phyloP scores from a whole-genome alignment of 2,888 invertebrate genomes.

The Tetragonisca angustula region DNA sequence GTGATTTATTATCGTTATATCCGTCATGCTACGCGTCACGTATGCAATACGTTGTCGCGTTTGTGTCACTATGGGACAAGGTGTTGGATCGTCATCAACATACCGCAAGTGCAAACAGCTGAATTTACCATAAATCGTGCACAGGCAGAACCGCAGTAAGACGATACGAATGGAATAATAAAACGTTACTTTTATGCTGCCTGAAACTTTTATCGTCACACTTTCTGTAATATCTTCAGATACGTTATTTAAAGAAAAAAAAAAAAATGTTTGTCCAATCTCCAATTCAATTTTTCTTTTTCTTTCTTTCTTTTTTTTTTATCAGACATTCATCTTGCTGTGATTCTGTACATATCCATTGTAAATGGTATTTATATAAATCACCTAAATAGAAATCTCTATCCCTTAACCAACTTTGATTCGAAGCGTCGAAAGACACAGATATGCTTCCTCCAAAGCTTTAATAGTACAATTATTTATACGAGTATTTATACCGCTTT shows the following conservation, averaged over 20 bases:
- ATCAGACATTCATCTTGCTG: constrained; percentile 1
- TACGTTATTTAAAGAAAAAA: not conserved
- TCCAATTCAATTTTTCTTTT: not conserved
- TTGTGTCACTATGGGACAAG: not conserved
- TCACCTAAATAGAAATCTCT: constrained; percentile 6
- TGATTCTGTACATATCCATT: not conserved
- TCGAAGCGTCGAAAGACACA: not conserved
- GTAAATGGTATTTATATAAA: constrained; percentile 20
- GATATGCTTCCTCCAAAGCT: constrained; percentile 40
- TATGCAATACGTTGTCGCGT: not conserved
- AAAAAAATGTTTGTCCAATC: too few species aligned
- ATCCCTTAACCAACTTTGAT: constrained; percentile 13
- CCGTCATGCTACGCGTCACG: not conserved
- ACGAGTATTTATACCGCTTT: constrained; percentile 52
- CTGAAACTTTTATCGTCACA: not conserved
- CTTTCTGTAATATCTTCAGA: too few species aligned
- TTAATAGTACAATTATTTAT: constrained; percentile 48
- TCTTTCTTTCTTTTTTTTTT: not conserved
- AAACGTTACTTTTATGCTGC: not conserved
- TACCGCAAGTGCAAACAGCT: constrained; percentile 9
- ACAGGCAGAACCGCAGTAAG: constrained; percentile 2
- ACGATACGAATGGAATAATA: not conserved
- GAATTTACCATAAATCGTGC: constrained; percentile 8
- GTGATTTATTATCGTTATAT: constrained; percentile 2
- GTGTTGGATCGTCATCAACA: not conserved